Percentiles rank a stretch among this genome's conserved stretches.
These are phyloP conservation scores for Meiosimyza decipiens DNA, from an alignment of 2,888 invertebrate genomes.

Conservation along the genomic window DNA sequence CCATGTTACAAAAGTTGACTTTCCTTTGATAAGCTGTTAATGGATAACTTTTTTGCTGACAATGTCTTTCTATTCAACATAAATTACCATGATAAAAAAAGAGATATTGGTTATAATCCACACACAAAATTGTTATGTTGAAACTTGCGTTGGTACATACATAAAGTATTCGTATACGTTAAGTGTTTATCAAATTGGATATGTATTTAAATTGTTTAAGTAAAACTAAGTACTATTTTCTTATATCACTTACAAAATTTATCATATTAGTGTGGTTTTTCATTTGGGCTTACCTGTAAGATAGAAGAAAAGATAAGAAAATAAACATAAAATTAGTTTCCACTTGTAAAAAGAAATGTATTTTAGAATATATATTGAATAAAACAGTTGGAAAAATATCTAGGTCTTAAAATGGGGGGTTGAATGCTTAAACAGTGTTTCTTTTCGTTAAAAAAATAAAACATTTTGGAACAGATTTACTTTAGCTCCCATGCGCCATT, in stretches of 20 bases:
- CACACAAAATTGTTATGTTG: no score
- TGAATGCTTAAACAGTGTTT: background rate
- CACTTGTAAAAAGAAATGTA: background rate
- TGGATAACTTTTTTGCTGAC: constrained; percentile 11
- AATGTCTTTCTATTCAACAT: constrained; percentile 10
- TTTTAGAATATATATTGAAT: background rate
- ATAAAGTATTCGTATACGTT: no score
- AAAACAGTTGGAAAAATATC: background rate
- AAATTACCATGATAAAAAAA: background rate
- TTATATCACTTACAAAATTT: constrained; percentile 21
- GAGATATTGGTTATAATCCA: no score
- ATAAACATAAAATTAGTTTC: background rate
- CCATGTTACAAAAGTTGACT: constrained; percentile 7
- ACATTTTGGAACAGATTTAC: no score
- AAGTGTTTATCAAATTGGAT: no score
- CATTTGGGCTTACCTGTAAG: constrained; percentile 28
- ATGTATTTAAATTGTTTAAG: no score
- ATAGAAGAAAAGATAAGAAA: constrained; percentile 7
- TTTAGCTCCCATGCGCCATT: no score
- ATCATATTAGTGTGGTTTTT: background rate
- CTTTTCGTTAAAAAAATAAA: background rate
- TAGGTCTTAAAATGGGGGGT: background rate
- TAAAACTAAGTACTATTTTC: background rate
- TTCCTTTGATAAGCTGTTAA: constrained; percentile 14
- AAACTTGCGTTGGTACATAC: no score